Evolutionary conservation across 2,888 invertebrate species (phyloP), one percentile per base, ranked within the genome.

Genomic region (Euphydryas editha): DNA sequence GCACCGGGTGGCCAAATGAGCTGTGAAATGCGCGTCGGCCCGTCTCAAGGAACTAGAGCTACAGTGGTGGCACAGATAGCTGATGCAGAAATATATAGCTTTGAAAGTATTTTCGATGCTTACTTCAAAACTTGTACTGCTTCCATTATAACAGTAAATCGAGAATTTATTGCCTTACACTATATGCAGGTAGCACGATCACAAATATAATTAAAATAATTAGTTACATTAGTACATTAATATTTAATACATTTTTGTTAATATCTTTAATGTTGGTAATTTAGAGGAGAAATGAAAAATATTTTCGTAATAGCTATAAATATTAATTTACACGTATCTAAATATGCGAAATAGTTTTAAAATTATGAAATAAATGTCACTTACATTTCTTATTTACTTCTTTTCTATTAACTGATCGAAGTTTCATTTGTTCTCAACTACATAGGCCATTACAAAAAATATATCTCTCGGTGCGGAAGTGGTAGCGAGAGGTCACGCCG

Each of bases 1-100:
- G 90, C 93, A 0, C 93, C 93, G 0, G 91, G 92, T 0, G 92
- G 93, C 1, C 91, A 92, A 73, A 79, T 90, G 83, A 92, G 92
- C 73, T 87, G 88, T 65, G 91, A 92, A 68, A 79, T 86, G 63
- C 89, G 92, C 0, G 91, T 90, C 24, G 86, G 84, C 0, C 92
- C 92, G 0, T 79, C 87, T 0, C 73, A 74, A 1, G 76, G 78
- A 4, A 86, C 89, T 0, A 79, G 92, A 18, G 92, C 92, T 0
- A 86, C 90, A 0, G 75, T 92, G 2, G 86, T 92, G 1, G 81
- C 90, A 4, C 92, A 92, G 69, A 76, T 92, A 21, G 90, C 92
- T 1, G 87, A 90, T 30, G 83, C 80, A 0, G 88, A 90, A 65
- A 75, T 92, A 15, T 86, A 88, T 71, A 90, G 90, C 68, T 90